Percentiles rank a stretch among this genome's conserved stretches.
Evolutionary conservation across 2,113 vertebrate genomes (phyloP).

Genomic region (Saguinus midas): DNA sequence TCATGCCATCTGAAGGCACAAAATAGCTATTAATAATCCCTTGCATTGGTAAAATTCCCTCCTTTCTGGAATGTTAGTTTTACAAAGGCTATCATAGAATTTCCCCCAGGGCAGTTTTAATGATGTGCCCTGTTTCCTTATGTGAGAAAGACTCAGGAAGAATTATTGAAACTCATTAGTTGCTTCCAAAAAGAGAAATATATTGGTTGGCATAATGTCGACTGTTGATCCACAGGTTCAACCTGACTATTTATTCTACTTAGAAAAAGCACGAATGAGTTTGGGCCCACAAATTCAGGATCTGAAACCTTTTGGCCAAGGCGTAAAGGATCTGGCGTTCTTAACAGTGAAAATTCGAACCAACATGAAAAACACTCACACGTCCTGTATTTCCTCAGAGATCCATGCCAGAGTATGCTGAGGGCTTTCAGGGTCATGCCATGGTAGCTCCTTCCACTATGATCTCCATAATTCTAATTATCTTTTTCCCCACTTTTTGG

Average conservation of each 20-base stretch:
- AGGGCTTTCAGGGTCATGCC: background rate
- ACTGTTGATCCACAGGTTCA: conserved; percentile 1
- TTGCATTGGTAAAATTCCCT: background rate
- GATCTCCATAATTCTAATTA: background rate
- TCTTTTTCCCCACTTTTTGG: background rate
- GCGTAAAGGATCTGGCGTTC: conserved; percentile 25
- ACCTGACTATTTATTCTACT: conserved; percentile 24
- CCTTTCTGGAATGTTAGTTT: conserved; percentile 15
- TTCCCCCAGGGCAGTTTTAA: conserved; percentile 19
- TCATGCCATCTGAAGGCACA: background rate
- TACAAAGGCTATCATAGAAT: conserved; percentile 12
- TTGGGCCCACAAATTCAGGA: conserved; percentile 10
- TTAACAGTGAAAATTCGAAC: conserved; percentile 43
- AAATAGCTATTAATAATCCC: background rate
- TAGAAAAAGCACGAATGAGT: background rate
- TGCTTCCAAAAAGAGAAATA: conserved; percentile 61
- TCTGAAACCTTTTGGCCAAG: conserved; percentile 43
- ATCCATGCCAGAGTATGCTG: background rate
- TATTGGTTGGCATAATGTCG: conserved; percentile 46
- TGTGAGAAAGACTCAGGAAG: conserved; percentile 19
- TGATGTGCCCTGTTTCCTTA: conserved; percentile 20
- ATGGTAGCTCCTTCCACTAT: background rate
- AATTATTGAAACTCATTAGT: conserved; percentile 29
- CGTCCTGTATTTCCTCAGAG: conserved; percentile 18
- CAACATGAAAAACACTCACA: conserved; percentile 3